Conservation (phyloP, 1,140 invertebrate species). For the Philotrypesis tridentata region DNA sequence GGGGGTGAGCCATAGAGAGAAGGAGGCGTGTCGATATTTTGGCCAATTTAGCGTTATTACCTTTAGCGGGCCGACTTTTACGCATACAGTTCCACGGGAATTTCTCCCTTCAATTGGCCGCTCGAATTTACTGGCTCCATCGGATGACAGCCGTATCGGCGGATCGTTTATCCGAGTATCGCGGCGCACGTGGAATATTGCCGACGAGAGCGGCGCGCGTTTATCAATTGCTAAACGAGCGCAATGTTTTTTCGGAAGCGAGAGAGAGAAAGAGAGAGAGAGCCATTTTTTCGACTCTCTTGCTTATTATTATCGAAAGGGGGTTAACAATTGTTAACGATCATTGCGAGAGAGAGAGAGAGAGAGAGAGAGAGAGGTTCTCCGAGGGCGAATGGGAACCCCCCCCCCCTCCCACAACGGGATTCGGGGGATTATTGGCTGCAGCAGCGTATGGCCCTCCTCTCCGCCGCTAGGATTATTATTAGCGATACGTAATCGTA, state of each 20-base stretch:
- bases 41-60: slow-evolving; percentile 15
- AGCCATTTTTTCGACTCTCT: background rate
- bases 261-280: no score
- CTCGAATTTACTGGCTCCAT: slow-evolving; percentile 34
- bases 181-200: background rate
- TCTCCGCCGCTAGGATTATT: background rate
- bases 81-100: background rate
- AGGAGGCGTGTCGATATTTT: slow-evolving; percentile 4
- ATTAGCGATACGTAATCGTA: background rate
- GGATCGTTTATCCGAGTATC: slow-evolving; percentile 18
- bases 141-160: slow-evolving; percentile 16
- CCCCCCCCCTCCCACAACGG: no score
- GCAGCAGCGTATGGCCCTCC: background rate
- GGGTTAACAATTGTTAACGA: background rate
- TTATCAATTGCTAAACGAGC: background rate
- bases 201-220: background rate
- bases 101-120: slow-evolving; percentile 4
- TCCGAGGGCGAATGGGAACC: no score
- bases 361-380: no score
- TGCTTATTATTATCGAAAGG: background rate
- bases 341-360: background rate
- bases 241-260: background rate
- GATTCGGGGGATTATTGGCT: background rate
- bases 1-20: no score
- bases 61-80: background rate